Conservation (phyloP, 2,888 invertebrate genomes). For the Synanthedon andrenaeformis region DNA sequence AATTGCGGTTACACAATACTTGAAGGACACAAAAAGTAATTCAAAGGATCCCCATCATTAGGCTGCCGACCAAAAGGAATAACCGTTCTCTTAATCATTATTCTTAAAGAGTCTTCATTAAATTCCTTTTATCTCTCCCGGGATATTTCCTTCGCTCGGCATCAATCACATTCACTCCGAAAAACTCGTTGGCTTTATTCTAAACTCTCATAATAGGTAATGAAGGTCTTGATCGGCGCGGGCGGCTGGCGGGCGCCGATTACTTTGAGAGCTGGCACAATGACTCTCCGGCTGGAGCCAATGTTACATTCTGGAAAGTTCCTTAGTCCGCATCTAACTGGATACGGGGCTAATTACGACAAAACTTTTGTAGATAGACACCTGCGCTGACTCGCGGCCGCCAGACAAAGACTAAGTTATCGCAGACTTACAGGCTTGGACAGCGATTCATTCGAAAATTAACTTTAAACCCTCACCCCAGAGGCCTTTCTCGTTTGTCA, state of each 20-base stretch:
- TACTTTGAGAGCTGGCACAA: constrained; percentile 64
- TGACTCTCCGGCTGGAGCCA: constrained; percentile 57
- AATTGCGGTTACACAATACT: constrained; percentile 48
- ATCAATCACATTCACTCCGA: constrained; percentile 70
- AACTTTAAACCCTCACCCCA: constrained; percentile 26
- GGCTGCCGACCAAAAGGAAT: constrained; percentile 62
- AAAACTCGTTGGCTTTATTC: constrained; percentile 70
- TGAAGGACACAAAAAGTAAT: constrained; percentile 55
- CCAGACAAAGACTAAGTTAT: constrained; percentile 67
- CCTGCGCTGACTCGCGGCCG: constrained; percentile 59
- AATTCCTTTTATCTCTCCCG: constrained; percentile 69
- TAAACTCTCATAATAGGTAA: constrained; percentile 71
- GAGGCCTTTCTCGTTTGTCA: constrained; percentile 25
- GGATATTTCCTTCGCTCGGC: constrained; percentile 65
- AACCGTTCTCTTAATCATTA: constrained; percentile 69
- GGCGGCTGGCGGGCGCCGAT: constrained; percentile 59
- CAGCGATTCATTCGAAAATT: constrained; percentile 26
- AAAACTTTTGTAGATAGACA: constrained; percentile 69
- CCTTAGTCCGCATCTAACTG: constrained; percentile 57
- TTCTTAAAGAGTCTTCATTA: constrained; percentile 71
- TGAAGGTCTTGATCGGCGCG: constrained; percentile 63
- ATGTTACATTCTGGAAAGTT: constrained; percentile 65
- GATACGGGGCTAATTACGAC: constrained; percentile 65
- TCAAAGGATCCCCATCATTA: constrained; percentile 64
- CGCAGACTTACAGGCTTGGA: constrained; percentile 53